Conservation (phyloP, 2,797 vertebrate genomes). For the Etheostoma nigrum region DNA sequence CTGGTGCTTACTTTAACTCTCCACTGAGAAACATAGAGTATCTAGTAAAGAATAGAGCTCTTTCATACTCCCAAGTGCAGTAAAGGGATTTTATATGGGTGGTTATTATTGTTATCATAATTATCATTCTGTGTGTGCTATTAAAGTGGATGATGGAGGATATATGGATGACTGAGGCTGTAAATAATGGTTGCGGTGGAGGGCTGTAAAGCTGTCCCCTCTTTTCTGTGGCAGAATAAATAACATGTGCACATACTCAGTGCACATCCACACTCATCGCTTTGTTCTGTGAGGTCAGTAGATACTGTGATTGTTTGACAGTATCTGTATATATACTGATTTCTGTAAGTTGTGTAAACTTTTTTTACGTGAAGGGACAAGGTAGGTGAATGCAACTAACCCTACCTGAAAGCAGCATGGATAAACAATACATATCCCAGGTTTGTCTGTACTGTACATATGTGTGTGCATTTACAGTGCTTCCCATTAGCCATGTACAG, state of each 20-base stretch:
- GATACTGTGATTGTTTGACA: conserved; percentile 7
- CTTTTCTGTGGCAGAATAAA: conserved; percentile 71
- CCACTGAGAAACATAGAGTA: conserved; percentile 50
- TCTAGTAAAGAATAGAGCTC: conserved; percentile 56
- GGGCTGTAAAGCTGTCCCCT: conserved; percentile 74
- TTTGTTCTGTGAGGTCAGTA: conserved; percentile 52
- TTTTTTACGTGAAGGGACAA: conserved; percentile 7
- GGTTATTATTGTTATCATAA: conserved; percentile 79
- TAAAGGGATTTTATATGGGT: conserved; percentile 74
- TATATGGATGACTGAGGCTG: conserved; percentile 65
- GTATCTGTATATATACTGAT: conserved; percentile 1
- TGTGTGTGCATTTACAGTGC: conserved; percentile 59
- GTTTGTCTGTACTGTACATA: conserved; percentile 30
- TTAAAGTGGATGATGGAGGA: conserved; percentile 77
- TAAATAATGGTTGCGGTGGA: conserved; percentile 70
- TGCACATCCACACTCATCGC: conserved; percentile 37
- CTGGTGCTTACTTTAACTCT: conserved; percentile 47
- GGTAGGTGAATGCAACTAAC: neutral
- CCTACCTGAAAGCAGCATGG: conserved; percentile 10
- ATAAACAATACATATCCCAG: conserved; percentile 36
- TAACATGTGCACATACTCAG: conserved; percentile 61
- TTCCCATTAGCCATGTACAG: conserved; percentile 74
- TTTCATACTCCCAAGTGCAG: conserved; percentile 63
- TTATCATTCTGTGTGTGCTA: conserved; percentile 73
- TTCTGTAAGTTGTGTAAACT: conserved; percentile 10